Percentiles rank a stretch among this genome's conserved stretches.
Conservation (phyloP, 2,797 vertebrate species). For the Chelon labrosus region DNA sequence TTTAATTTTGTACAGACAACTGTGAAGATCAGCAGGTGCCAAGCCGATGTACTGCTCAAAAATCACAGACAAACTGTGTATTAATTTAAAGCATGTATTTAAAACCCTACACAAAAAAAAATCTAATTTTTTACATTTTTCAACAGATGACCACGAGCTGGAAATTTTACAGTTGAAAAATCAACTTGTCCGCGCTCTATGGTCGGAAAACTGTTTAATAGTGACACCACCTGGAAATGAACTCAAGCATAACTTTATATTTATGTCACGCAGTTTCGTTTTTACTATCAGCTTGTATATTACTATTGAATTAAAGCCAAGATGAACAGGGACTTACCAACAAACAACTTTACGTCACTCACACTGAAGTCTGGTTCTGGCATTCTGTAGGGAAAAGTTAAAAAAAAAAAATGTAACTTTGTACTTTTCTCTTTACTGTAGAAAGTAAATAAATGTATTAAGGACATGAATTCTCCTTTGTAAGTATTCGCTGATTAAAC, state of each 20-base stretch:
- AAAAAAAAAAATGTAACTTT: neutral
- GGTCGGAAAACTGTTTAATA: neutral
- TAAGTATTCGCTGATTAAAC: neutral
- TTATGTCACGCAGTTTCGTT: neutral
- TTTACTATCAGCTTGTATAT: neutral
- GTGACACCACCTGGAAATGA: too few relatives aligned
- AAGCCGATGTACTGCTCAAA: too few relatives aligned
- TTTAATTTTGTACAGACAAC: too few relatives aligned
- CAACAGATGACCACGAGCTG: too few relatives aligned
- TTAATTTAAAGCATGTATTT: too few relatives aligned
- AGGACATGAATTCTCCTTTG: neutral
- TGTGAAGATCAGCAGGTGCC: too few relatives aligned
- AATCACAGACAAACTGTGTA: too few relatives aligned
- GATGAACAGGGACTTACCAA: constrained; percentile 85
- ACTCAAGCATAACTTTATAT: neutral
- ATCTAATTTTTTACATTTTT: too few relatives aligned
- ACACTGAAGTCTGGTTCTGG: constrained; percentile 94
- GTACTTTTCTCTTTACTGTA: neutral
- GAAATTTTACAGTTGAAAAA: too few relatives aligned
- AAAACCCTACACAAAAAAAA: too few relatives aligned
- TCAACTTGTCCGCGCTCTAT: neutral
- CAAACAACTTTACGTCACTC: constrained; percentile 94
- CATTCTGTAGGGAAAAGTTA: constrained; percentile 86
- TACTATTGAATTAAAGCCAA: neutral
- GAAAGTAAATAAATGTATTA: neutral